Conservation (phyloP, 1,140 invertebrate genomes). For the Magallana gigas region DNA sequence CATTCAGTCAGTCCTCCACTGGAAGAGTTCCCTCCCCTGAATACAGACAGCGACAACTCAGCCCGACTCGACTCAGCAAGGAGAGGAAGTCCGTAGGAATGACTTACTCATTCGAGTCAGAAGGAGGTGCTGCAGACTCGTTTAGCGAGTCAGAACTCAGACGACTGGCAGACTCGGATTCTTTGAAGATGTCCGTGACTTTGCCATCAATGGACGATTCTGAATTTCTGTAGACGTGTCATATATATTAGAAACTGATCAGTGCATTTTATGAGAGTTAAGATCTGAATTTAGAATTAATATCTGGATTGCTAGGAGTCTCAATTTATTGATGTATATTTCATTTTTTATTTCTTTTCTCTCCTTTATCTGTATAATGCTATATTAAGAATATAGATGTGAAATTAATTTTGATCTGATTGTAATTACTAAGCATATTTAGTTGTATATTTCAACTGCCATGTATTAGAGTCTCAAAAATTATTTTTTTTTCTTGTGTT, state of each 20-base stretch:
- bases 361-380: no score
- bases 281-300: background rate
- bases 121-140: slow-evolving; percentile 46
- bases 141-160: slow-evolving; percentile 55
- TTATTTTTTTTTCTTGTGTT: no score
- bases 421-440: no score
- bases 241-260: background rate
- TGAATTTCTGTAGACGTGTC: background rate
- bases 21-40: slow-evolving; percentile 22
- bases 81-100: slow-evolving; percentile 62
- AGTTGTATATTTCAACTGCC: no score
- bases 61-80: slow-evolving; percentile 37
- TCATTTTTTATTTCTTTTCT: no score
- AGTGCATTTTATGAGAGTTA: background rate
- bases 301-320: no score
- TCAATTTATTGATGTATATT: no score
- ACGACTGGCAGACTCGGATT: slow-evolving; percentile 56
- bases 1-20: slow-evolving; percentile 60
- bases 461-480: no score
- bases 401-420: no score
- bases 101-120: slow-evolving; percentile 69
- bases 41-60: slow-evolving; percentile 40
- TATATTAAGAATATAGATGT: no score
- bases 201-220: slow-evolving; percentile 64
- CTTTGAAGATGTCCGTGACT: slow-evolving; percentile 67